Conservation (phyloP, 2,113 vertebrate genomes). For the Callaeas wilsoni region DNA sequence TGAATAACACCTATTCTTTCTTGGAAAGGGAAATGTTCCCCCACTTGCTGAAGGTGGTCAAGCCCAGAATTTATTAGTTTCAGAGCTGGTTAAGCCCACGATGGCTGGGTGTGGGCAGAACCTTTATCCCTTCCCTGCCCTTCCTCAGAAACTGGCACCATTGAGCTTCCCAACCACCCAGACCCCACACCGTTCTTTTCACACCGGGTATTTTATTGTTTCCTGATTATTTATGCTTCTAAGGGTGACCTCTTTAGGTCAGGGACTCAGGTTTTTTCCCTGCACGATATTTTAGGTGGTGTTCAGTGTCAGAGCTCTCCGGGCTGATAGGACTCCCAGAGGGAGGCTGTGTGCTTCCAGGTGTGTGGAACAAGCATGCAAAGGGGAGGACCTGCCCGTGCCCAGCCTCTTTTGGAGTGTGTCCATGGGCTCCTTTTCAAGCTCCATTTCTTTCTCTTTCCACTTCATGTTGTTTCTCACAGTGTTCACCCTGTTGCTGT, state of each 20-base stretch:
- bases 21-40: not conserved
- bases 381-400: not conserved
- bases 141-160: not conserved
- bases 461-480: not conserved
- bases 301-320: not conserved
- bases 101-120: not conserved
- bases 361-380: accelerated
- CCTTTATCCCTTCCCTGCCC: not conserved
- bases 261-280: not conserved
- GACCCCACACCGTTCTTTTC: not conserved
- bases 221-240: not conserved
- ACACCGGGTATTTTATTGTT: not conserved
- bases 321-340: not conserved
- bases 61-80: not conserved
- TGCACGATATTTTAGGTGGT: not conserved
- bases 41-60: not conserved
- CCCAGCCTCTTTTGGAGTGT: not conserved
- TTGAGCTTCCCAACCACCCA: not conserved
- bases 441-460: not conserved
- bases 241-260: not conserved
- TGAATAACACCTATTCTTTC: not conserved
- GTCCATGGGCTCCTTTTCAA: not conserved
- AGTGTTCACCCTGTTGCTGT: not conserved
- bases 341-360: not conserved
- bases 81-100: not conserved